Conservation (phyloP, 2,797 vertebrate species). For the Carapus acus region DNA sequence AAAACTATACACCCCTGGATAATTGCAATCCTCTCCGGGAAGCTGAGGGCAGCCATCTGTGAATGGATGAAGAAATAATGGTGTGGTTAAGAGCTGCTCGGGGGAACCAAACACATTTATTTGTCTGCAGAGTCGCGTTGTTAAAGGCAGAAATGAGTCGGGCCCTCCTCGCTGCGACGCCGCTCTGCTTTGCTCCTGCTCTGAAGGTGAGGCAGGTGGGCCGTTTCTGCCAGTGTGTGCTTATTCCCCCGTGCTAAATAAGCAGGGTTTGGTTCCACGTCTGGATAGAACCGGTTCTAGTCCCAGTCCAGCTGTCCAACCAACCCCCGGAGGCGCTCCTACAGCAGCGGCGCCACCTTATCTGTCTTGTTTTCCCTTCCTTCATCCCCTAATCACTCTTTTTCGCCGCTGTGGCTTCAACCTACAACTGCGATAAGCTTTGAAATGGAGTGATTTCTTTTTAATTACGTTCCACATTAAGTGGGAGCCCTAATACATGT, state of each 20-base stretch:
- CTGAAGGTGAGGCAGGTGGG: constrained; percentile 25
- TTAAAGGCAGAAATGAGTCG: constrained; percentile 43
- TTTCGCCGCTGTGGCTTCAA: constrained; percentile 31
- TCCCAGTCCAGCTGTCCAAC: too few species aligned
- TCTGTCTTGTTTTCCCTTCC: constrained; percentile 45
- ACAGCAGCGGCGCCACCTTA: constrained; percentile 58
- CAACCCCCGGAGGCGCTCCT: constrained; percentile 50
- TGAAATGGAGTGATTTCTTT: constrained; percentile 62
- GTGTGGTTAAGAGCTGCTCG: constrained; percentile 54
- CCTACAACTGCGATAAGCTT: constrained; percentile 47
- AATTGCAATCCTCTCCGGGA: constrained; percentile 61
- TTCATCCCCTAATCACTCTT: constrained; percentile 22
- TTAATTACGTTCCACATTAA: constrained; percentile 67
- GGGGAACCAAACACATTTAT: constrained; percentile 56
- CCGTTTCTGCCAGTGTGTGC: too few species aligned
- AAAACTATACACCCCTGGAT: constrained; percentile 56
- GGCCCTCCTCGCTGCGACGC: constrained; percentile 6
- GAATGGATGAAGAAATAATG: constrained; percentile 65
- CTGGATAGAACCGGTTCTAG: constrained; percentile 33
- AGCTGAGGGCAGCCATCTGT: constrained; percentile 60
- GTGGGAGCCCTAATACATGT: constrained; percentile 52
- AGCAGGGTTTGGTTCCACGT: constrained; percentile 18
- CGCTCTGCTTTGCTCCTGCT: constrained; percentile 27
- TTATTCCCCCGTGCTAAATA: too few species aligned
- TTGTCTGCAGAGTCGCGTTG: constrained; percentile 43